Base-by-base conservation (phyloP, 2,797 vertebrate genomes). In the Schizopygopsis malacanthus region DNA sequence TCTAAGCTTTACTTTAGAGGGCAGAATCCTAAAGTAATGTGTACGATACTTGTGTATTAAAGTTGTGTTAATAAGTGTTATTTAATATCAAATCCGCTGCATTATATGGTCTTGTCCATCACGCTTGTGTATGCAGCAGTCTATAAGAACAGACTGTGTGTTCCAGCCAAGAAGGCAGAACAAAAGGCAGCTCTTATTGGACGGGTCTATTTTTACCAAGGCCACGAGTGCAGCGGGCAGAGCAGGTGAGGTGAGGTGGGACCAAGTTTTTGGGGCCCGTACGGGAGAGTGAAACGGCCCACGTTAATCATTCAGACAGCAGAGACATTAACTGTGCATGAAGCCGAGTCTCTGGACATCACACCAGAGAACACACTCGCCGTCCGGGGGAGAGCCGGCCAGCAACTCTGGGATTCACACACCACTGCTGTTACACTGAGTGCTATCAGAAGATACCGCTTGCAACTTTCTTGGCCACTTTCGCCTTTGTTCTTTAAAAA, bases 291-390 rank as follows among this genome's bases (percentile, higher is more conserved):
- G 93, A 93, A 93, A 92, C 87, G 82, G 89, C 91, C 89, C 91
- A 88, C 92, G 94, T 95, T 94, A 95, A 94, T 96, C 94, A 95
- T 95, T 91, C 91, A 90, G 94, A 96, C 94, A 94, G 94, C 91
- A 87, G 91, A 93, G 90, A 93, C 94, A 95, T 95, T 94, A 95
- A 94, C 92, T 91, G 94, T 92, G 93, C 92, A 93, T 95, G 94
- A 94, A 93, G 93, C 90, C 79, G 8, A 39, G 92, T 95, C 93
- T 94, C 92, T 90, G 90, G 92, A 92, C 92, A 90, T 93, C 89
- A 89, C 85, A 89, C 88, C 76, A 89, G 87, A 87, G 86, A 88
- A 87, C 87, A 85, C 83, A 85, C 90, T 91, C 81, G 25, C 81
- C 70, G 81, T 84, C 73, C 84, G 70, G 79, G 84, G 73, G 73